Percentiles rank a stretch among this genome's conserved stretches.
phyloP scores from a whole-genome alignment of 2,888 invertebrate species.

The Orthosia incerta region DNA sequence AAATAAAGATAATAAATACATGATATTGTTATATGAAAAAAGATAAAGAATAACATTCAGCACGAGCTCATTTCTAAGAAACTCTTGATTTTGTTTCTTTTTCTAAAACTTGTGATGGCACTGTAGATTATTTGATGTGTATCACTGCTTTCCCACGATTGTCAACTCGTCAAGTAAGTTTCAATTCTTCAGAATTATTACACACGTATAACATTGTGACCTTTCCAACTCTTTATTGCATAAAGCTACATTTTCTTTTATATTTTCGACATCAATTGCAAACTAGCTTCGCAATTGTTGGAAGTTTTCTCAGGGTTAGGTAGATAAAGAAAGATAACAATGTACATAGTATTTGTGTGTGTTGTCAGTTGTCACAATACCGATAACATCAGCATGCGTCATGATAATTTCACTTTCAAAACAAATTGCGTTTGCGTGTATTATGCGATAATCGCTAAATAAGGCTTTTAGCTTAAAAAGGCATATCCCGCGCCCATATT shows the following conservation, averaged over 20 bases:
- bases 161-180: slow-evolving; percentile 50
- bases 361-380: slow-evolving; percentile 33
- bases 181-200: slow-evolving; percentile 50
- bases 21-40: slow-evolving; percentile 30
- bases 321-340: slow-evolving; percentile 40
- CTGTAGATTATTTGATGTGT: slow-evolving; percentile 61
- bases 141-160: slow-evolving; percentile 64
- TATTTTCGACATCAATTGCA: slow-evolving; percentile 35
- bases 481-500: not conserved
- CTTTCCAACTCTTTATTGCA: slow-evolving; percentile 38
- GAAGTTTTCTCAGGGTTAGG: slow-evolving; percentile 43
- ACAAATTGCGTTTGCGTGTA: slow-evolving; percentile 23
- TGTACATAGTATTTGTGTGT: slow-evolving; percentile 21
- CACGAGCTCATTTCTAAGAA: slow-evolving; percentile 45
- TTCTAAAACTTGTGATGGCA: slow-evolving; percentile 56
- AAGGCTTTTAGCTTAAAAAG: slow-evolving; percentile 18
- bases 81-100: slow-evolving; percentile 31
- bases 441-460: slow-evolving; percentile 33
- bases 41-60: slow-evolving; percentile 33
- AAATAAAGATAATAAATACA: slow-evolving; percentile 44
- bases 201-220: slow-evolving; percentile 56
- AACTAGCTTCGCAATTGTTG: slow-evolving; percentile 38
- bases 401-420: slow-evolving; percentile 53
- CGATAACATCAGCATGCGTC: slow-evolving; percentile 40
- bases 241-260: slow-evolving; percentile 47